Conservation (phyloP, 1,140 invertebrate species). For the Odontomachus brunneus region DNA sequence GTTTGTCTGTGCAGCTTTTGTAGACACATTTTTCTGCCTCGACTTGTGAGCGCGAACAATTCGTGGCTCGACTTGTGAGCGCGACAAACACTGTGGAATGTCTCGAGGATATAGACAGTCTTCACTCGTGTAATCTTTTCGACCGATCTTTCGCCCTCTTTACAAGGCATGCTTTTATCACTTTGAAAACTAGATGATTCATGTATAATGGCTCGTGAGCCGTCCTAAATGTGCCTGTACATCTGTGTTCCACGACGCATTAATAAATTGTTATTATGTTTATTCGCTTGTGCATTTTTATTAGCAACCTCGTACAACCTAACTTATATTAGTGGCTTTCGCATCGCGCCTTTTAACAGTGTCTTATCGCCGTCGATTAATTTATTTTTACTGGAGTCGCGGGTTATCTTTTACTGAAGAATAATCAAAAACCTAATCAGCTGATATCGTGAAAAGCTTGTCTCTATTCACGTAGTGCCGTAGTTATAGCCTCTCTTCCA, state of each 20-base stretch:
- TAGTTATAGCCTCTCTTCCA: background rate
- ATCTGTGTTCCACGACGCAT: slow-evolving; percentile 79
- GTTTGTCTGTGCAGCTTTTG: too few species aligned
- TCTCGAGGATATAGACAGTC: too few species aligned
- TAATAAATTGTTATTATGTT: slow-evolving; percentile 84
- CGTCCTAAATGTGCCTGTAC: slow-evolving; percentile 77
- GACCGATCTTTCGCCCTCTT: background rate
- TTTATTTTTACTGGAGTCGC: slow-evolving; percentile 1
- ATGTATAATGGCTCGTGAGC: slow-evolving; percentile 50
- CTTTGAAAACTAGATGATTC: slow-evolving; percentile 13
- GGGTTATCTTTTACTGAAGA: slow-evolving; percentile 1
- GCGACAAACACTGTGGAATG: too few species aligned
- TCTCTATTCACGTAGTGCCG: slow-evolving; percentile 14
- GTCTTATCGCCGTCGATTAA: background rate
- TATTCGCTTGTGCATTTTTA: slow-evolving; percentile 80
- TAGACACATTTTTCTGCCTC: too few species aligned
- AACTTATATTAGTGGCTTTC: slow-evolving; percentile 59
- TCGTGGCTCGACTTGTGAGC: too few species aligned
- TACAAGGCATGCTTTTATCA: slow-evolving; percentile 2
- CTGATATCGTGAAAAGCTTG: background rate
- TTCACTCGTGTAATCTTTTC: background rate
- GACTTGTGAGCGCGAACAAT: too few species aligned
- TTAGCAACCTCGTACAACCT: slow-evolving; percentile 75
- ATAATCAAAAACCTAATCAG: slow-evolving; percentile 6
- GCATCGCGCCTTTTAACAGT: slow-evolving; percentile 29